Evolutionary conservation across 2,113 vertebrate species (phyloP).

Genomic region (Sinocyclocheilus anshuiensis): DNA sequence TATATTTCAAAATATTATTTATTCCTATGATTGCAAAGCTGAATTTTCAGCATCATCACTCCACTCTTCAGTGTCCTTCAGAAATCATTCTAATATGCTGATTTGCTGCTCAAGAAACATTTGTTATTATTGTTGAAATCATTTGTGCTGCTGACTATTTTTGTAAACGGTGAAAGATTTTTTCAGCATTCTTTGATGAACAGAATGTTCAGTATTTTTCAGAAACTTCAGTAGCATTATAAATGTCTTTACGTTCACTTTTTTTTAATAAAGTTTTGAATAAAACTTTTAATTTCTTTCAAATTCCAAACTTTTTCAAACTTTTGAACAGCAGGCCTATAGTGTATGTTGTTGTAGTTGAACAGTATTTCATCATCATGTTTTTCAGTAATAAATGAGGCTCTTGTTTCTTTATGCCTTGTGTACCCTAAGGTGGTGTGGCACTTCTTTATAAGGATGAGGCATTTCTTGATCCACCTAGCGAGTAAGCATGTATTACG

Average conservation of each 20-base stretch:
- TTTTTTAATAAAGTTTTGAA: neutral
- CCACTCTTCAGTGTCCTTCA: neutral
- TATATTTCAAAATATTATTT: neutral
- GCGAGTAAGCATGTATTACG: conserved; percentile 39
- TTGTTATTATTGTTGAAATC: neutral
- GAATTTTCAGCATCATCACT: neutral
- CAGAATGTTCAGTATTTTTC: neutral
- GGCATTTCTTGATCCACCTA: conserved; percentile 11
- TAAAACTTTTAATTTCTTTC: neutral
- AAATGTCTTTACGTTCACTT: neutral
- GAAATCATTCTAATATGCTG: neutral
- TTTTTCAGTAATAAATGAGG: neutral
- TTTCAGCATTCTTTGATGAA: neutral
- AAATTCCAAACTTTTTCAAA: neutral
- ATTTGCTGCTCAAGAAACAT: neutral
- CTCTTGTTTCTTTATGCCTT: neutral
- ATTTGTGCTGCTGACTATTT: neutral
- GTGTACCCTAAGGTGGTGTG: neutral
- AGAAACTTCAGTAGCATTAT: neutral
- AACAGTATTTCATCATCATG: neutral
- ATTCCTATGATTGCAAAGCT: neutral
- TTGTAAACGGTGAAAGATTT: neutral
- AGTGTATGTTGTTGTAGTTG: neutral
- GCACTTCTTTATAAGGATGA: neutral
- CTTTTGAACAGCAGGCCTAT: neutral